phyloP scores from a whole-genome alignment of 2,888 invertebrate species.

The Poecilus cupreus region DNA sequence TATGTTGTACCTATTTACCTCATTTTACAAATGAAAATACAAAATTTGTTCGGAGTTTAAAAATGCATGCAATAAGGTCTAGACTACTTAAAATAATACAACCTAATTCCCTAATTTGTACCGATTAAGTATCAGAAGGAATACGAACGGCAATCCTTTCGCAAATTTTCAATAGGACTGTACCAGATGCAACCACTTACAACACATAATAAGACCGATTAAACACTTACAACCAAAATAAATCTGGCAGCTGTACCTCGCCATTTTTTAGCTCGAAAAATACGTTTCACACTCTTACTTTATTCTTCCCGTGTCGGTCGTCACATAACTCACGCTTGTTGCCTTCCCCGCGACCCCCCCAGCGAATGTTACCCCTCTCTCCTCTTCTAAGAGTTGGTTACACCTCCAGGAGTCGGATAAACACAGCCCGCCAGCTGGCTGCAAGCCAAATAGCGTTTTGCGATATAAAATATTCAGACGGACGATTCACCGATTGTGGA shows the following conservation, averaged over 20 bases:
- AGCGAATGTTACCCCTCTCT: not conserved
- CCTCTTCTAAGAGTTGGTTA: not conserved
- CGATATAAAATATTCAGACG: conserved; percentile 49
- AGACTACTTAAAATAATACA: too few species aligned
- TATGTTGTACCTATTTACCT: too few species aligned
- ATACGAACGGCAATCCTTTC: too few species aligned
- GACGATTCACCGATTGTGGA: conserved; percentile 38
- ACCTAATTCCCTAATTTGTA: too few species aligned
- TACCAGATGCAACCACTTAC: too few species aligned
- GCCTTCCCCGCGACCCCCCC: not conserved
- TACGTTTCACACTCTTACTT: conserved; percentile 10
- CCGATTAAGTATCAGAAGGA: too few species aligned
- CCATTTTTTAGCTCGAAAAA: not conserved
- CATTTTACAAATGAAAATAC: too few species aligned
- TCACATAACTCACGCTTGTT: conserved; percentile 34
- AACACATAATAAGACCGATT: not conserved
- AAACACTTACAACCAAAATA: not conserved
- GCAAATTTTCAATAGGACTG: too few species aligned
- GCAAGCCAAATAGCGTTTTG: conserved; percentile 36
- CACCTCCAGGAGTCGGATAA: not conserved
- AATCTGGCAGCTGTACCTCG: not conserved
- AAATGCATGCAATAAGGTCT: too few species aligned
- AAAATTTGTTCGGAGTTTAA: too few species aligned
- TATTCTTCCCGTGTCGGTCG: not conserved
- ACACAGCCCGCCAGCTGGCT: conserved; percentile 35